Base-by-base conservation (phyloP, 2,797 vertebrate species). In the Toxotes lorentzi region DNA sequence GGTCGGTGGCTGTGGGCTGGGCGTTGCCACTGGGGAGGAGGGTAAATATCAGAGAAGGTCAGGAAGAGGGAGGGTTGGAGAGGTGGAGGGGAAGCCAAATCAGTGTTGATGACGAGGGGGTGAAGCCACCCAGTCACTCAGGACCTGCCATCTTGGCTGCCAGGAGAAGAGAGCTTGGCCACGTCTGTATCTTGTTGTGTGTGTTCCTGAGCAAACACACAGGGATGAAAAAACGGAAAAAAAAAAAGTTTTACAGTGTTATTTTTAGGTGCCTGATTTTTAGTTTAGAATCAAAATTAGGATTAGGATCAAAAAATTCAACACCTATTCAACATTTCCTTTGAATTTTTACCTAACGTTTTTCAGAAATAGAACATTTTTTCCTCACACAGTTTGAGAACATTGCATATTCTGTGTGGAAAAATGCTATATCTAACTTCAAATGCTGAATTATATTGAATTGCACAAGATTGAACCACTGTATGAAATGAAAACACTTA, bases 21-120 rank as follows among this genome's bases (percentile, higher is more conserved):
- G 82, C 79, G 40, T 62, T 81, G 93, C 91, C 94, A 92, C 92
- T 70, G 83, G 94, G 93, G 94, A 95, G 81, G 88, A 91, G 93
- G 92, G 92, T 94, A 95, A 95, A 95, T 95, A 95, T 94, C 94
- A 95, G 92, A 94, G 93, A 95, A 95, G 95, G 94, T 95, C 94
- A 95, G 73, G 59, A 79, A 87, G 73, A 89, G 89, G 91, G 91
- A 81, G 86, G 88, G 91, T 75, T 60, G 77, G 76, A 74, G 86
- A 78, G 77, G 68, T 79, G 58, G 67, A 80, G 79, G 75, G 64
- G 84, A 88, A 89, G 84, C 82, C 79, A 88, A 87, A 92, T 90
- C 77, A 70, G 79, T 77, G 82, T 73, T 62, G 86, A 85, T 87
- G 81, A 79, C 80, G 71, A 64, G 56, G 75, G 77, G 47, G 59